These are phyloP conservation scores for Enoplosus armatus DNA, from an alignment of 2,797 vertebrate species.

Conservation along the genomic window DNA sequence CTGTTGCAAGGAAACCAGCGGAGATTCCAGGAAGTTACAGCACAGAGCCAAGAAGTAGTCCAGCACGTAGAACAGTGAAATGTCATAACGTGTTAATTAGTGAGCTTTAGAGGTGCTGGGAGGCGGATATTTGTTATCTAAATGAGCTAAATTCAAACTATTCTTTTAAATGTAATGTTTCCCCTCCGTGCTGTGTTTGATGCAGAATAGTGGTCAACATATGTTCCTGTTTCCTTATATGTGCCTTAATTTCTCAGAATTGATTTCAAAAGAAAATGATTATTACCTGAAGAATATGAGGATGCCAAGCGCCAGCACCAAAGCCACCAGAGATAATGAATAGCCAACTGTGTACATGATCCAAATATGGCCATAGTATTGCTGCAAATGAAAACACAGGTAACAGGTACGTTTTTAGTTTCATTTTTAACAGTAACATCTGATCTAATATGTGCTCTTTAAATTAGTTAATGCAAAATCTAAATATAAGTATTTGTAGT, in stretches of 20 bases:
- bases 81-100: not conserved
- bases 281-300: constrained; percentile 91
- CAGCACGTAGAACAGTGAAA: not conserved
- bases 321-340: constrained; percentile 89
- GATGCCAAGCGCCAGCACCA: constrained; percentile 89
- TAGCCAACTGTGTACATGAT: constrained; percentile 93
- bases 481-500: not conserved
- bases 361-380: constrained; percentile 85
- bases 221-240: not conserved
- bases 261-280: not conserved
- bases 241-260: not conserved
- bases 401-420: not conserved
- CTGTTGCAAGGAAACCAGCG: not conserved
- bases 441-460: not conserved
- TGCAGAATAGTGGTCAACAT: not conserved
- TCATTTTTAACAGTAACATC: not conserved
- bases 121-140: not conserved
- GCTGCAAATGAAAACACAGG: constrained; percentile 68
- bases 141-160: too few relatives aligned
- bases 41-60: not conserved
- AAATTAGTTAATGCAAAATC: not conserved
- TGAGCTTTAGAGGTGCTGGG: not conserved
- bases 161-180: not conserved
- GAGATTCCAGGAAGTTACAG: not conserved
- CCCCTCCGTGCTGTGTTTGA: not conserved